These are phyloP conservation scores for Decapterus maruadsi DNA, from an alignment of 2,797 vertebrate species.

Conservation along the genomic window DNA sequence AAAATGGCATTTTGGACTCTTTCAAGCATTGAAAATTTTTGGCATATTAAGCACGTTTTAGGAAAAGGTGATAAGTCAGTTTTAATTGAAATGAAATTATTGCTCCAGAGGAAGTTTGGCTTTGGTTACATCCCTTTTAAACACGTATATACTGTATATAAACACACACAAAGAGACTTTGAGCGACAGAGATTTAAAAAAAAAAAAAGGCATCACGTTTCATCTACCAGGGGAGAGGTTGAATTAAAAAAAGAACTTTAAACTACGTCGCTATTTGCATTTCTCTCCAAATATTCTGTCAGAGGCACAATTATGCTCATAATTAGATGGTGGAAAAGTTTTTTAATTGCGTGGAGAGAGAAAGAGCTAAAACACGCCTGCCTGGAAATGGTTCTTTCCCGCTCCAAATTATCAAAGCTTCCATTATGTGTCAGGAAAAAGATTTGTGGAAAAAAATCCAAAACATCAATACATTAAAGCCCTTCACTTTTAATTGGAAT, in stretches of 20 bases:
- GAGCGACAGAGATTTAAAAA: constrained; percentile 73
- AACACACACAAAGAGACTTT: constrained; percentile 82
- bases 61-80: constrained; percentile 98
- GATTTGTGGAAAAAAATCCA: constrained; percentile 43
- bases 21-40: constrained; percentile 95
- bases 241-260: constrained; percentile 91
- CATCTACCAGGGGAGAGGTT: constrained; percentile 93
- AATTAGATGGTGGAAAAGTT: constrained; percentile 93
- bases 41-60: constrained; percentile 95
- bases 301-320: constrained; percentile 90
- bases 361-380: constrained; percentile 85
- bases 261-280: constrained; percentile 89
- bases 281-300: constrained; percentile 81
- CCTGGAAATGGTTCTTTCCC: constrained; percentile 87
- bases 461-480: constrained; percentile 90
- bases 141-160: constrained; percentile 87
- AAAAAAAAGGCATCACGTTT: constrained; percentile 39
- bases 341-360: constrained; percentile 91
- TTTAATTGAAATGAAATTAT: constrained; percentile 99
- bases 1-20: constrained; percentile 93
- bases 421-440: constrained; percentile 79
- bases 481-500: constrained; percentile 92
- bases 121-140: constrained; percentile 95
- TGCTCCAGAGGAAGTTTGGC: constrained; percentile 96
- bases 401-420: constrained; percentile 88